Base-by-base conservation (phyloP, 2,888 invertebrate genomes). In the Raillietiella orientalis region DNA sequence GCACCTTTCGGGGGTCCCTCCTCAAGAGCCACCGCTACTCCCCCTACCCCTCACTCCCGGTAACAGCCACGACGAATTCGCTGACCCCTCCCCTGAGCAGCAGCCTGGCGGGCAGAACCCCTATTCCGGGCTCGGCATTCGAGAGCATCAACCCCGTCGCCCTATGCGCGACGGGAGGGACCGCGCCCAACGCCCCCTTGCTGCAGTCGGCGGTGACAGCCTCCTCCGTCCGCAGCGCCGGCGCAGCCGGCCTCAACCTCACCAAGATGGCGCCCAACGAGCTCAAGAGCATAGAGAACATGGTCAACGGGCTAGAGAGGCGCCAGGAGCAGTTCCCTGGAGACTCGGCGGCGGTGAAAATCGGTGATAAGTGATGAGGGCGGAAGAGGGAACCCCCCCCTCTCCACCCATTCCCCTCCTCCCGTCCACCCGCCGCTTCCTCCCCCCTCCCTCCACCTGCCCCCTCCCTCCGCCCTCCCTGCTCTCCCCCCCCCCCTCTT, bases 281-380 rank as follows among this genome's bases (percentile, higher is more conserved):
- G 50, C 59, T 87, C 36, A 82, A 82, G 51, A 79, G 69, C 47
- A 87, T 87, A 53, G 84, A 87, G 52, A 75, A 82, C 46, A 84
- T 84, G 84, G 79, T 87, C 36, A 84, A 82, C 50, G 84, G 82
- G 10, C 55, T 84, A 34, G 82, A 84, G 46, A 72, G 75, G 35
- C 71, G 71, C 46, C 42, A 37, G 27, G 39, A 38, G 20, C 32
- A 33, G 14, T 24, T 29, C 10, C 12, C 22, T 28, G 17, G n/a
- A 16, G 28, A 27, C 13, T 26, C 30, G 6, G 33, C 31, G 22
- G 25, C 30, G 11, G 29, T 30, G 9, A 33, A 33, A 29, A 23
- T 33, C 16, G 25, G 27, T 14, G 33, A 33, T 17, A 33, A 33
- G 29, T 33, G 25, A 25, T 13, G 13, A 17, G 21, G 21, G 23